Evolutionary conservation across 2,888 invertebrate genomes (phyloP), one percentile per base, ranked within the genome.

Genomic region (Octodonta nipae): DNA sequence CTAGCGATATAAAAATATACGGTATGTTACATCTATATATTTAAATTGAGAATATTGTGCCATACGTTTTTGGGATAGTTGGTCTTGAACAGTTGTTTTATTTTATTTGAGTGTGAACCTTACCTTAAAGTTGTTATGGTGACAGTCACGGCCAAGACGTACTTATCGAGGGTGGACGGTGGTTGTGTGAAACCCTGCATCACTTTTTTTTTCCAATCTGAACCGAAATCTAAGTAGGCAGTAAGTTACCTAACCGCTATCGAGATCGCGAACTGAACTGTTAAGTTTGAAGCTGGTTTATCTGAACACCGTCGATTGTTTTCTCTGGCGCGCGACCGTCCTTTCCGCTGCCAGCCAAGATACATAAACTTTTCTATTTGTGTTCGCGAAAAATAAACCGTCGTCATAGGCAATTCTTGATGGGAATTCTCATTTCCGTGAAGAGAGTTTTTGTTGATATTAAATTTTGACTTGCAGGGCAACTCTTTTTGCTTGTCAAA

Each of bases 351-450:
- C 43, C 44, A 45, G 53, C 50, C 50, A 51, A 53, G 48, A 51
- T 50, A 54, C 51, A 51, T 52, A 47, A 43, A 45, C 43, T 42
- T 47, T 34, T 36, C 42, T 51, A 49, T 54, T 50, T 52, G 46
- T 50, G 49, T 55, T 52, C 47, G 48, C 49, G n/a, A 50, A 55
- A 54, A 55, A 54, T 53, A 55, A 54, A 54, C 52, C 44, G n/a
- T n/a, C n/a, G n/a, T n/a, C n/a, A 44, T 42, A 48, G 50, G 50
- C 46, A 45, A 47, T 49, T 46, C 45, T 42, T 41, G 42, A 45
- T 22, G 10, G 22, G 4, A 22, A 22, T 22, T 11, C 22, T n/a
- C 48, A 46, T 50, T 51, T 51, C 35, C 36, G 36, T 30, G 40
- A 43, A 36, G 49, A 44, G 50, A 51, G 51, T 43, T n/a, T n/a